These are phyloP conservation scores for Puffinus mauretanicus DNA, from an alignment of 2,113 vertebrate genomes.

Conservation along the genomic window DNA sequence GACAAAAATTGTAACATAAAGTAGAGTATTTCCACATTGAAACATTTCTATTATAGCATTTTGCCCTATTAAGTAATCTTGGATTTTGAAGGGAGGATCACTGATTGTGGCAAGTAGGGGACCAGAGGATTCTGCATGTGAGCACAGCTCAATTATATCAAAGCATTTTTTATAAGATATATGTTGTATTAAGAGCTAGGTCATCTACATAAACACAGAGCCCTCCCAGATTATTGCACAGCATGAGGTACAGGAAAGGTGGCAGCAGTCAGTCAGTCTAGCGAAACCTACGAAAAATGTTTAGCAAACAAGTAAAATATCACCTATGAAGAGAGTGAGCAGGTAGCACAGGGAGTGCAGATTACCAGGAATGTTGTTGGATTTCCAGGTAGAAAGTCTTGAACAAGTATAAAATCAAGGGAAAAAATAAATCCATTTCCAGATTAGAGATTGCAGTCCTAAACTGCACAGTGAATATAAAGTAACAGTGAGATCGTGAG, in stretches of 20 bases:
- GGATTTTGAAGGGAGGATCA: neutral
- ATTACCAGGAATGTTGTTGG: neutral
- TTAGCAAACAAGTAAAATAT: neutral
- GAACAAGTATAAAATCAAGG: neutral
- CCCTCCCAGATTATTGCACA: neutral
- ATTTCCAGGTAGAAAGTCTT: neutral
- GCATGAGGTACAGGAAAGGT: neutral
- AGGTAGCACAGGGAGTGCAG: accelerated
- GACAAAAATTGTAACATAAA: neutral
- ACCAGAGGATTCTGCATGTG: neutral
- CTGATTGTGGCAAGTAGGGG: neutral
- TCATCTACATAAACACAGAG: neutral
- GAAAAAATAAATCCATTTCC: neutral
- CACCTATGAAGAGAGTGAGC: neutral
- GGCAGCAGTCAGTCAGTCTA: neutral
- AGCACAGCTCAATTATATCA: neutral
- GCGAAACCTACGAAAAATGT: neutral
- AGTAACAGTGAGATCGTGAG: neutral
- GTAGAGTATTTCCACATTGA: neutral
- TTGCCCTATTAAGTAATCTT: neutral
- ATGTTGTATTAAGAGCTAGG: neutral
- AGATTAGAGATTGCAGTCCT: neutral
- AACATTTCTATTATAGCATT: neutral
- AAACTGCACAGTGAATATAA: neutral
- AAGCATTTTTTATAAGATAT: neutral